Base-by-base conservation (phyloP, 2,888 invertebrate genomes). In the Agelastica alni region DNA sequence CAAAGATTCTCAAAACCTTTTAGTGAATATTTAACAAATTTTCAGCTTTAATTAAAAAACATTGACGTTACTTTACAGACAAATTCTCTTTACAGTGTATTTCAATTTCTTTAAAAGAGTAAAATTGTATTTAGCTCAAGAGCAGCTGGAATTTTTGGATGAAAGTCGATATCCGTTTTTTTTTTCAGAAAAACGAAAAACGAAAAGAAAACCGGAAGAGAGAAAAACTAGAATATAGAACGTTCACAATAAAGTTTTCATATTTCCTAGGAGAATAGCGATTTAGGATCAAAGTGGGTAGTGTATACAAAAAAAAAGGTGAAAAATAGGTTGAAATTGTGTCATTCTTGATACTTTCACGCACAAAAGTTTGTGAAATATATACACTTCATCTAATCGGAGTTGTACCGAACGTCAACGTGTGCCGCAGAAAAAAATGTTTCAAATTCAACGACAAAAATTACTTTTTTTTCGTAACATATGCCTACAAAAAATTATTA, bases 211-310 rank as follows among this genome's bases (percentile, higher is more conserved):
- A 13, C 4, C 4, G 7, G 9, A 34, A 14, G 4, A 34, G 3
- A 34, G 6, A 13, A 9, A 9, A 13, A 14, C 34, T 34, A 16
- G 34, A 13, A 34, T 26, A 34, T 16, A 14, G 17, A 34, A n/a
- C 9, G 16, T 34, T 34, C 14, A 16, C 34, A 14, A 26, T 26
- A 26, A 26, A 34, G 34, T 34, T 34, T 34, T 34, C 17, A 34
- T 34, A 16, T 34, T 34, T 34, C 9, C 34, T 34, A 3, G 1
- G 34, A 34, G 34, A 16, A 34, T 34, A 34, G 6, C 6, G 34
- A 16, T 3, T 16, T 14, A 14, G 34, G 17, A 14, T 14, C 34
- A 17, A 34, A 34, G 34, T 17, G 34, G 13, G 3, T 34, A 26
- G 6, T 26, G 26, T 26, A 26, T 9, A 26, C 2, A 9, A 26